Evolutionary conservation across 1,140 invertebrate genomes (phyloP).

Genomic region (Solenopsis invicta): DNA sequence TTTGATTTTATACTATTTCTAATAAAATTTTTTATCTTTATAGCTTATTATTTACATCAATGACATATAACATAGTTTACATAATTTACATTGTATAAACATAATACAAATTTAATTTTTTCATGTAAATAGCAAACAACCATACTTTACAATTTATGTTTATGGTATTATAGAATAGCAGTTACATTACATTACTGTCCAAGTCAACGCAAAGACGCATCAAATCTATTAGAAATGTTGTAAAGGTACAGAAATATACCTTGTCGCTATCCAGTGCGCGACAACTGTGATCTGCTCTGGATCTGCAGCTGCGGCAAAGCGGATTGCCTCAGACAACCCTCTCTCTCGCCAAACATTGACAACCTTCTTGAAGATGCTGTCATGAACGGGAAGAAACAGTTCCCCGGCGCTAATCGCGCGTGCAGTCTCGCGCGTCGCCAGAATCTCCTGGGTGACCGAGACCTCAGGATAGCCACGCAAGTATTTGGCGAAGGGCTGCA

Average conservation of each 20-base stretch:
- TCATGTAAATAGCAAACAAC: too few relatives aligned
- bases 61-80: too few relatives aligned
- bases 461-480: constrained; percentile 81
- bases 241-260: constrained; percentile 66
- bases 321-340: constrained; percentile 88
- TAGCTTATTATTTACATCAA: too few relatives aligned
- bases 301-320: constrained; percentile 84
- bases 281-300: constrained; percentile 80
- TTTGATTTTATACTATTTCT: too few relatives aligned
- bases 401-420: constrained; percentile 81
- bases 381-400: constrained; percentile 85
- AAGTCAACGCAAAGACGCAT: background rate
- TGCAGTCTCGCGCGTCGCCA: constrained; percentile 83
- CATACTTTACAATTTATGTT: too few relatives aligned
- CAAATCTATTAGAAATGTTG: background rate
- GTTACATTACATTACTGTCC: background rate
- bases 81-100: too few relatives aligned
- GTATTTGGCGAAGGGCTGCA: constrained; percentile 79
- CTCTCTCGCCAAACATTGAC: constrained; percentile 87
- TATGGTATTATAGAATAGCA: too few relatives aligned
- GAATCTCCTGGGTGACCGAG: constrained; percentile 82
- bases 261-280: constrained; percentile 82
- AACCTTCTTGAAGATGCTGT: constrained; percentile 85
- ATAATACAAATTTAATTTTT: too few relatives aligned
- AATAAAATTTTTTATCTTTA: too few relatives aligned